These are phyloP conservation scores for Phymastichus coffea DNA, from an alignment of 1,140 invertebrate species.

Conservation along the genomic window DNA sequence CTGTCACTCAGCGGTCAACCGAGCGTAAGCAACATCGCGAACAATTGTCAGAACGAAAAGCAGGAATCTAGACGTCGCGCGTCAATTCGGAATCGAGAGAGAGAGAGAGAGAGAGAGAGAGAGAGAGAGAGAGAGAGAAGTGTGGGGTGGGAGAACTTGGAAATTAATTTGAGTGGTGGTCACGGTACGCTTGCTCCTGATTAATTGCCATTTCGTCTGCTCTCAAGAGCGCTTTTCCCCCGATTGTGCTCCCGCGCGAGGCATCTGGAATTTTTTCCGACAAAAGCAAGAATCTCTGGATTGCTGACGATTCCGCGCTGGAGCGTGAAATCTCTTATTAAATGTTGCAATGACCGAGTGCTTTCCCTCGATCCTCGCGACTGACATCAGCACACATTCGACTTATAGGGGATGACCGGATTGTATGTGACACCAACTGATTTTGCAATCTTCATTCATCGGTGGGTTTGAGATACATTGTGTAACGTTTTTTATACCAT, in stretches of 20 bases:
- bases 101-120: not conserved
- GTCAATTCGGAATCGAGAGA: not conserved
- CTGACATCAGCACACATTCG: no score
- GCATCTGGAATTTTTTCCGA: slow-evolving; percentile 16
- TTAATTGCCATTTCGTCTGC: slow-evolving; percentile 11
- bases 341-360: not conserved
- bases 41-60: not conserved
- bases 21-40: slow-evolving; percentile 12
- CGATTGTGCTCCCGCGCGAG: not conserved
- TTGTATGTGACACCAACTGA: not conserved
- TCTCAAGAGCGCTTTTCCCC: not conserved
- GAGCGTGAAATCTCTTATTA: slow-evolving; percentile 20
- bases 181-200: slow-evolving; percentile 2
- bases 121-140: not conserved
- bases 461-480: no score
- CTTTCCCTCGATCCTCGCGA: not conserved
- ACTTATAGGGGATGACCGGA: not conserved
- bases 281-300: slow-evolving; percentile 3
- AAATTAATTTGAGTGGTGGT: slow-evolving; percentile 25
- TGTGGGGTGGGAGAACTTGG: not conserved
- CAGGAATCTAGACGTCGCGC: not conserved
- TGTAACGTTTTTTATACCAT: no score
- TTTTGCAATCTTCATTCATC: not conserved
- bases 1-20: slow-evolving; percentile 12
- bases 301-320: not conserved